Evolutionary conservation across 2,797 vertebrate genomes (phyloP).

Genomic region (Poecilia velifera): DNA sequence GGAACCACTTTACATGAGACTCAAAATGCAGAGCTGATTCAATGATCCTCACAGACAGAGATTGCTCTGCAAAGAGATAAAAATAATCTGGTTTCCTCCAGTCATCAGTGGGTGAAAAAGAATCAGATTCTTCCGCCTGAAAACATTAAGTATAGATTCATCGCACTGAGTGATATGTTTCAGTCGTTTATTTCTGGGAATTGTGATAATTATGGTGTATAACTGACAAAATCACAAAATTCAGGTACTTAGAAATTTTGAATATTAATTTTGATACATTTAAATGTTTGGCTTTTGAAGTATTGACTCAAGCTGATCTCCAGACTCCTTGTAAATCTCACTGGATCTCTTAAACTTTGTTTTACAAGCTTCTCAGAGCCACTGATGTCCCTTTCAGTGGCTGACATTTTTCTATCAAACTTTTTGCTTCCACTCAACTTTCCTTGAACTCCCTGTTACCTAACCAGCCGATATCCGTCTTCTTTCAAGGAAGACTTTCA

Average conservation of each 20-base stretch:
- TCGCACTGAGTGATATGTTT: neutral
- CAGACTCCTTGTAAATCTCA: neutral
- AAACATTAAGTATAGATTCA: neutral
- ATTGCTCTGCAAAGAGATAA: neutral
- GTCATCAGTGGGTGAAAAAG: neutral
- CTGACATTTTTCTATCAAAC: neutral
- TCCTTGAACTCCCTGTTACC: neutral
- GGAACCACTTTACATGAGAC: neutral
- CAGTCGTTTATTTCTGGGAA: neutral
- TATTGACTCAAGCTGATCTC: neutral
- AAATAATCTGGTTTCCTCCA: slow-evolving; percentile 9
- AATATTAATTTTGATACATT: neutral
- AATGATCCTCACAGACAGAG: neutral
- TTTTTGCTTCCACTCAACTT: neutral
- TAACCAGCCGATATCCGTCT: rapidly evolving
- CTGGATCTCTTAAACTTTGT: neutral
- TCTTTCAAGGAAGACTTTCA: neutral
- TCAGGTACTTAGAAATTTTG: neutral
- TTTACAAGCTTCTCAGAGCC: neutral
- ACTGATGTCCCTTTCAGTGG: neutral
- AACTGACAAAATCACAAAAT: no score
- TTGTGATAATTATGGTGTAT: neutral
- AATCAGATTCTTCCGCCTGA: neutral
- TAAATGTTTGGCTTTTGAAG: neutral
- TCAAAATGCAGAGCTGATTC: slow-evolving; percentile 3